A percentile compares a stretch with the other conserved stretches of the same genome.
phyloP scores from a whole-genome alignment of 1,140 invertebrate genomes.

The Palaemon carinicauda region DNA sequence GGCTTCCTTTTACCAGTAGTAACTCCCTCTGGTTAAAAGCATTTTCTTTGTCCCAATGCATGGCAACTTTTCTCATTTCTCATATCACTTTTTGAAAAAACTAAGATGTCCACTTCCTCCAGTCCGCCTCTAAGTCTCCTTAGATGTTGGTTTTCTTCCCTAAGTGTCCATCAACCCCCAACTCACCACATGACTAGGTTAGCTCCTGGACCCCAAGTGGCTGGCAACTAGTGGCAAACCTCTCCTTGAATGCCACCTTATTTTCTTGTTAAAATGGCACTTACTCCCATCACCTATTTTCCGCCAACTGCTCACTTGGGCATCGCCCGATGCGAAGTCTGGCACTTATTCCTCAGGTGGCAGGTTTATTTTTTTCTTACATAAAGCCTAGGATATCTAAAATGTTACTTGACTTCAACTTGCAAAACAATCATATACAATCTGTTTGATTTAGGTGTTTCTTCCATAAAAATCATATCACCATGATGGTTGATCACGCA shows the following conservation, averaged over 20 bases:
- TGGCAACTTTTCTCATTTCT: too few relatives aligned
- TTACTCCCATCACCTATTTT: constrained; percentile 32
- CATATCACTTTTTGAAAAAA: too few relatives aligned
- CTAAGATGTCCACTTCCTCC: not conserved
- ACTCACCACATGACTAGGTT: constrained; percentile 54
- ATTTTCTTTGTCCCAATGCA: too few relatives aligned
- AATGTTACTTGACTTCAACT: constrained; percentile 47
- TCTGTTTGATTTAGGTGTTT: constrained; percentile 18
- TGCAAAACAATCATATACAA: constrained; percentile 6
- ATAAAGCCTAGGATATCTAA: constrained; percentile 31
- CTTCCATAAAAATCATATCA: not conserved
- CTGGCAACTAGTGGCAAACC: constrained; percentile 39
- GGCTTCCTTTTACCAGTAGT: not conserved
- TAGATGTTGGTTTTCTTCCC: constrained; percentile 28
- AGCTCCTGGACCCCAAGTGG: constrained; percentile 46
- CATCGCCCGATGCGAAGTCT: constrained; percentile 34
- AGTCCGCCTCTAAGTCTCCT: constrained; percentile 34
- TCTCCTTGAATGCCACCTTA: constrained; percentile 34
- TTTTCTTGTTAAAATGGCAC: constrained; percentile 48
- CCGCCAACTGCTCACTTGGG: constrained; percentile 12
- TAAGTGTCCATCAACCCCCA: constrained; percentile 29
- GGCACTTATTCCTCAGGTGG: constrained; percentile 44
- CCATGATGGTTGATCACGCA: not conserved
- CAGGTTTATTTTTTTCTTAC: constrained; percentile 6
- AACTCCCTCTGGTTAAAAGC: too few relatives aligned